Evolutionary conservation across 2,888 invertebrate species (phyloP).

Genomic region (Meiosimyza decipiens): DNA sequence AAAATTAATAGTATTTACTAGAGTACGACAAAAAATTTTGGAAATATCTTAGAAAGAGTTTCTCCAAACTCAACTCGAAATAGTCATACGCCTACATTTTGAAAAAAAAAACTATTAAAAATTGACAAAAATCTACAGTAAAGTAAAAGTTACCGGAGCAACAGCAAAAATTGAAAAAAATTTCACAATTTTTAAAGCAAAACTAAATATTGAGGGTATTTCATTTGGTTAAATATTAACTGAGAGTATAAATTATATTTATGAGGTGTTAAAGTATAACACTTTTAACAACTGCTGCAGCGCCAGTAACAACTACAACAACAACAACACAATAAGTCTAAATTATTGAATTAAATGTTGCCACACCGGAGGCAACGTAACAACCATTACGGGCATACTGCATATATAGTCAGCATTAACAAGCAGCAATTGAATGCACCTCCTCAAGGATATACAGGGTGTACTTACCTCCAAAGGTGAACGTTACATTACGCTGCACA

Average conservation of each 20-base stretch:
- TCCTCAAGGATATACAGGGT: slow-evolving; percentile 3
- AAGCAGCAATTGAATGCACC: not conserved
- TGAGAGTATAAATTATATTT: slow-evolving; percentile 30
- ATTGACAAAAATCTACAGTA: not conserved
- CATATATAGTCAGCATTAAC: not conserved
- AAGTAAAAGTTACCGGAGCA: not conserved
- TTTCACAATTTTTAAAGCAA: too few relatives aligned
- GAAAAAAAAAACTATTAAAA: too few relatives aligned
- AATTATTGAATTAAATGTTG: slow-evolving; percentile 26
- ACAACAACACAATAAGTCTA: slow-evolving; percentile 12
- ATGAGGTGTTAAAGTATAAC: slow-evolving; percentile 31
- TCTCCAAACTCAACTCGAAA: too few relatives aligned
- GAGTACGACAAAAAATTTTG: too few relatives aligned
- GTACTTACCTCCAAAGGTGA: not conserved
- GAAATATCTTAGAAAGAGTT: too few relatives aligned
- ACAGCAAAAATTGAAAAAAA: not conserved
- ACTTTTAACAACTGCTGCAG: too few relatives aligned
- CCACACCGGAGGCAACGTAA: not conserved
- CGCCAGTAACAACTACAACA: slow-evolving; percentile 17
- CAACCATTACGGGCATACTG: not conserved
- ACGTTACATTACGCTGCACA: too few relatives aligned
- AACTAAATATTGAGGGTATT: too few relatives aligned
- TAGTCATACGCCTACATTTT: too few relatives aligned
- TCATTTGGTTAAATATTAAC: not conserved
- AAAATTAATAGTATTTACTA: too few relatives aligned